phyloP scores from a whole-genome alignment of 2,797 vertebrate genomes.

The Morelia viridis region DNA sequence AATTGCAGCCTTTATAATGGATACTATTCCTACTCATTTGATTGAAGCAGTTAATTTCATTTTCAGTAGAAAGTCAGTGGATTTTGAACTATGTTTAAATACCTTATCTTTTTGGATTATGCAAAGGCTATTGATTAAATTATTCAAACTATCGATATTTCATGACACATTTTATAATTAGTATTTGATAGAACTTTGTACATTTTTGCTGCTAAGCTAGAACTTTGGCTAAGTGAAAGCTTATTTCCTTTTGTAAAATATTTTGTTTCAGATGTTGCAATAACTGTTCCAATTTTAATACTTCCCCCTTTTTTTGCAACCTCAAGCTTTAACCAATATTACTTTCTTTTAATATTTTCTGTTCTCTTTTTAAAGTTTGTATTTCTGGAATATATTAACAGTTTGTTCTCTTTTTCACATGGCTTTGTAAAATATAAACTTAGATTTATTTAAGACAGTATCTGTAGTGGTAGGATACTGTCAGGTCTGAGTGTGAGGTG shows the following conservation, averaged over 20 bases:
- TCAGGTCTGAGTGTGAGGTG: too few relatives aligned
- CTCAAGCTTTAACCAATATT: not conserved
- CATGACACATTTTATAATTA: not conserved
- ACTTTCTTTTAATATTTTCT: not conserved
- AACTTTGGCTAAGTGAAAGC: not conserved
- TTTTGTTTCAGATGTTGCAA: not conserved
- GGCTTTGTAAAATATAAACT: not conserved
- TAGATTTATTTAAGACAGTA: not conserved
- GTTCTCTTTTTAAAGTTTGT: not conserved
- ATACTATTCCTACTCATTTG: not conserved
- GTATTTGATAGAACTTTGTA: not conserved
- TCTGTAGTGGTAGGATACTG: too few relatives aligned
- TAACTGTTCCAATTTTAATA: not conserved
- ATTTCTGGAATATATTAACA: not conserved
- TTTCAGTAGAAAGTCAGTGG: not conserved
- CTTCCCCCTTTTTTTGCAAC: not conserved
- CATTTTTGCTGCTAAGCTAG: not conserved
- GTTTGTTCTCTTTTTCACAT: not conserved
- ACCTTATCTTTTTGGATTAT: not conserved
- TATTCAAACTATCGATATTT: not conserved
- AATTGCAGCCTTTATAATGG: not conserved
- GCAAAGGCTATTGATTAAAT: not conserved
- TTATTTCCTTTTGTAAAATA: not conserved
- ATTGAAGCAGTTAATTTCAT: not conserved
- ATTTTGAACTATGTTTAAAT: not conserved